Evolutionary conservation across 2,888 invertebrate genomes (phyloP).

Genomic region (Cephonodes hylas): DNA sequence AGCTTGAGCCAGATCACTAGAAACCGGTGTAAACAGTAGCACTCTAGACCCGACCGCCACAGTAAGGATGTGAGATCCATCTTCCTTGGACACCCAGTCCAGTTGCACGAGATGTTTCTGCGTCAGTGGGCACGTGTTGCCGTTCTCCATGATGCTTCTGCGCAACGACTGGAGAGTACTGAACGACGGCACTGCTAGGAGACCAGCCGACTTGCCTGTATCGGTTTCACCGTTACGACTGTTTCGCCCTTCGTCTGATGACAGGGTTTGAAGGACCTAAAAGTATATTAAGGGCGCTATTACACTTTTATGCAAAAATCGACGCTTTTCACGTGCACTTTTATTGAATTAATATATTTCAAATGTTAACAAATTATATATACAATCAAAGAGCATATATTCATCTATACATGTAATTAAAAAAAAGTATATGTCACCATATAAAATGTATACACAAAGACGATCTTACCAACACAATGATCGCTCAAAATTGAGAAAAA

Average conservation of each 20-base stretch:
- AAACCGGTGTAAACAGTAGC: constrained; percentile 94
- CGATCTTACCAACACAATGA: no score
- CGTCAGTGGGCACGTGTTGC: constrained; percentile 93
- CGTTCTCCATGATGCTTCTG: constrained; percentile 94
- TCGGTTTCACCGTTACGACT: constrained; percentile 80
- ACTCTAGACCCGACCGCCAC: constrained; percentile 97
- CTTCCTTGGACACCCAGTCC: constrained; percentile 99
- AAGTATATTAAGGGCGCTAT: not conserved
- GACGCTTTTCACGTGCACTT: no score
- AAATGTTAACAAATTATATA: no score
- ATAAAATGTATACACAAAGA: no score
- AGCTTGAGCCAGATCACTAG: constrained; percentile 96
- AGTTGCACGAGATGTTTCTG: constrained; percentile 96
- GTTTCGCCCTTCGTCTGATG: constrained; percentile 87
- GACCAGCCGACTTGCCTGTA: constrained; percentile 78
- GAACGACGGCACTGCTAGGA: constrained; percentile 94
- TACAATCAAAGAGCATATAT: no score
- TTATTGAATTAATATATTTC: no score
- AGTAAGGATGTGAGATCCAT: constrained; percentile 98
- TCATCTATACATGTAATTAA: no score
- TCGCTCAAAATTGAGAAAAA: no score
- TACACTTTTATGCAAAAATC: no score
- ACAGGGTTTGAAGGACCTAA: constrained; percentile 88
- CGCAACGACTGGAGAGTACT: constrained; percentile 93
- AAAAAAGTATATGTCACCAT: no score